Percentiles rank a stretch among this genome's conserved stretches.
These are phyloP conservation scores for Myanophis thanlyinensis DNA, from an alignment of 2,113 vertebrate genomes.

Conservation along the genomic window DNA sequence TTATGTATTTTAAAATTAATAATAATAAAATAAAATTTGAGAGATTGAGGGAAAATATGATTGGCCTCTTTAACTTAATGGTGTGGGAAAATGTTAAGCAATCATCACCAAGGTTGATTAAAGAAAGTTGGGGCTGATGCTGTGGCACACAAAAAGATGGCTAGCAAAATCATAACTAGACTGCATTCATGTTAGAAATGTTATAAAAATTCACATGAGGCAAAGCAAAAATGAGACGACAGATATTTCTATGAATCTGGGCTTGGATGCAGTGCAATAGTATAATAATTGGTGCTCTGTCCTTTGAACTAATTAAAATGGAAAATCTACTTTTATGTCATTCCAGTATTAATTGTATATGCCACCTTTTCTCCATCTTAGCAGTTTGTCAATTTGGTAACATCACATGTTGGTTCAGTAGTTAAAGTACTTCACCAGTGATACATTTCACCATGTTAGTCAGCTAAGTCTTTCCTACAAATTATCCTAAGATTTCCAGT, in stretches of 20 bases:
- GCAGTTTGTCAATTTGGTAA: neutral
- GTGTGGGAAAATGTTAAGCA: neutral
- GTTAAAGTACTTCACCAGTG: neutral
- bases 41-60: neutral
- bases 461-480: neutral
- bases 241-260: neutral
- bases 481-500: slow-evolving; percentile 11
- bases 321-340: neutral
- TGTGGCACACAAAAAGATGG: neutral
- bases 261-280: neutral
- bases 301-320: neutral
- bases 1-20: too few relatives aligned
- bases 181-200: neutral
- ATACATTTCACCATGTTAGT: neutral
- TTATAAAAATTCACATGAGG: neutral
- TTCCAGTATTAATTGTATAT: neutral
- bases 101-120: neutral
- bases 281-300: neutral
- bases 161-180: neutral
- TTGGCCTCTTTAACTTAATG: neutral
- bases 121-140: neutral
- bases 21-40: neutral
- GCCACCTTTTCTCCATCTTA: neutral
- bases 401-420: neutral
- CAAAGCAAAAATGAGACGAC: neutral